phyloP scores from a whole-genome alignment of 2,888 invertebrate species.

The Unio delphinus region DNA sequence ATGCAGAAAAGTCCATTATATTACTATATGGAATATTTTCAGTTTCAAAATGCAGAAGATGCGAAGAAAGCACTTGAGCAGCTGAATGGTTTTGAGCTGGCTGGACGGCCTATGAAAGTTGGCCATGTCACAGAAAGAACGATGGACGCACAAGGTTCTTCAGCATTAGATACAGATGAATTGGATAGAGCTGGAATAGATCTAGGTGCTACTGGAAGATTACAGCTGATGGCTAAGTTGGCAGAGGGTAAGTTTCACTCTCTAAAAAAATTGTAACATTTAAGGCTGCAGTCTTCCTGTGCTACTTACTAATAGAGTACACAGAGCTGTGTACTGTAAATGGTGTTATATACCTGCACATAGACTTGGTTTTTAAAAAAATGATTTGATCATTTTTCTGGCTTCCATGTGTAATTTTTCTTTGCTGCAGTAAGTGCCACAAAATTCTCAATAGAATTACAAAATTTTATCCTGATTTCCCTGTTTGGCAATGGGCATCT shows the following conservation, averaged over 20 bases:
- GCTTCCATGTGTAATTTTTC: no score
- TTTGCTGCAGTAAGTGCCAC: no score
- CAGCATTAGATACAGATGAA: constrained; percentile 93
- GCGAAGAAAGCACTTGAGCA: constrained; percentile 99
- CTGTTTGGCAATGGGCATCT: no score
- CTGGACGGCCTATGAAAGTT: constrained; percentile 98
- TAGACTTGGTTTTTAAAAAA: no score
- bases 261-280: no score
- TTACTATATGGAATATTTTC: constrained; percentile 37
- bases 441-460: no score
- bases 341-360: no score
- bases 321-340: no score
- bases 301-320: no score
- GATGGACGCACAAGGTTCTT: constrained; percentile 69
- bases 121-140: constrained; percentile 80
- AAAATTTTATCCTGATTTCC: no score
- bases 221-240: constrained; percentile 98
- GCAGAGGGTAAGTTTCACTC: constrained; percentile 82
- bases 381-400: no score
- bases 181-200: constrained; percentile 96
- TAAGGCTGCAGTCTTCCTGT: no score
- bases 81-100: constrained; percentile 97
- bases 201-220: constrained; percentile 94
- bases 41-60: constrained; percentile 97
- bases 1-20: background rate